Evolutionary conservation across 2,888 invertebrate genomes (phyloP).

Genomic region (Nemotelus pantherinus): DNA sequence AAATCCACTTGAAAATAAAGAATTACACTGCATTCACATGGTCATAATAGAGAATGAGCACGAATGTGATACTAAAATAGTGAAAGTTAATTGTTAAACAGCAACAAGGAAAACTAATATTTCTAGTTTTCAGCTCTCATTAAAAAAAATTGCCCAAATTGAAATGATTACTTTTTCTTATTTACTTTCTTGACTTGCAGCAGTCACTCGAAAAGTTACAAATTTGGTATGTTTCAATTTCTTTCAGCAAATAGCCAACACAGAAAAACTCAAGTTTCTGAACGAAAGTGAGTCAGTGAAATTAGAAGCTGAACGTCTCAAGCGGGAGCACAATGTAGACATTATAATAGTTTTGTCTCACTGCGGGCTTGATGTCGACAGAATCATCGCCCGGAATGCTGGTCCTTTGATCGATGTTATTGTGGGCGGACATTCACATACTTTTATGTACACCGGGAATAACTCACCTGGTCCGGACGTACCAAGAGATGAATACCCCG

Average conservation of each 20-base stretch:
- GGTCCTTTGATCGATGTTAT: conserved; percentile 80
- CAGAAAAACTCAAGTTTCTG: conserved; percentile 74
- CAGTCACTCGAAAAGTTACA: too few relatives aligned
- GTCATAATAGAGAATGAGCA: too few relatives aligned
- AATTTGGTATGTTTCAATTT: not conserved
- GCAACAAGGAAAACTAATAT: too few relatives aligned
- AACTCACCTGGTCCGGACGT: conserved; percentile 69
- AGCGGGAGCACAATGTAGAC: conserved; percentile 71
- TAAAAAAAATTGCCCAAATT: too few relatives aligned
- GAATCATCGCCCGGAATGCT: conserved; percentile 72
- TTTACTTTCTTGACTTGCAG: too few relatives aligned
- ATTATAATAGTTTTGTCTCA: conserved; percentile 88
- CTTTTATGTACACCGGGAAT: conserved; percentile 75
- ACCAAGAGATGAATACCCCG: conserved; percentile 75
- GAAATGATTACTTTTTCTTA: too few relatives aligned
- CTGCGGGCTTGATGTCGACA: conserved; percentile 77
- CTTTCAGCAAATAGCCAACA: conserved; percentile 72
- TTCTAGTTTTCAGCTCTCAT: too few relatives aligned
- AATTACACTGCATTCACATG: too few relatives aligned
- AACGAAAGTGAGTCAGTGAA: conserved; percentile 75
- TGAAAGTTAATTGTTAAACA: too few relatives aligned
- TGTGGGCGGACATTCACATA: conserved; percentile 87
- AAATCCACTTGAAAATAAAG: too few relatives aligned
- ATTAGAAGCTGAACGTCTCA: conserved; percentile 73
- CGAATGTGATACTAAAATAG: too few relatives aligned